These are phyloP conservation scores for Saxicola maurus DNA, from an alignment of 2,797 vertebrate species.

Conservation along the genomic window DNA sequence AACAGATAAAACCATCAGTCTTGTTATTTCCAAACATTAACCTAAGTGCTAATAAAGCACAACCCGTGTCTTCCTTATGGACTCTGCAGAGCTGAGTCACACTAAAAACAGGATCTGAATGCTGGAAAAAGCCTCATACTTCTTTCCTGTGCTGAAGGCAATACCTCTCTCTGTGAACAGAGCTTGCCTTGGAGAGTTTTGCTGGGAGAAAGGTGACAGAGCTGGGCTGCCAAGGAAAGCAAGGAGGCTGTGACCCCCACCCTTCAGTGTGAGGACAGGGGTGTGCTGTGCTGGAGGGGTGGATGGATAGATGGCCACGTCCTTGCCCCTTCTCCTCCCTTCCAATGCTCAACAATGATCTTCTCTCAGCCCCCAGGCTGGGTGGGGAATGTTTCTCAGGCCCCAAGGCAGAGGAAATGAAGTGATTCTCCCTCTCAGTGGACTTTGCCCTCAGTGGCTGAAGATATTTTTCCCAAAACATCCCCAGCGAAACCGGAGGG, in stretches of 20 bases:
- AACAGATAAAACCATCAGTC: conserved; percentile 64
- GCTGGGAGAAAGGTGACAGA: background rate
- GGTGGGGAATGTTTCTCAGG: background rate
- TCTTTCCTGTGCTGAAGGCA: conserved; percentile 23
- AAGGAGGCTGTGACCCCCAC: background rate
- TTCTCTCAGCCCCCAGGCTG: background rate
- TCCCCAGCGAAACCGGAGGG: conserved; percentile 45
- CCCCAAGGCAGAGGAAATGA: background rate
- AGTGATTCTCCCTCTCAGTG: background rate
- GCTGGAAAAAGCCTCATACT: conserved; percentile 57
- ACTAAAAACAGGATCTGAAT: conserved; percentile 54
- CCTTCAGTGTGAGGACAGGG: accelerated
- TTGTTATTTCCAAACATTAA: conserved; percentile 69
- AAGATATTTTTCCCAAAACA: conserved; percentile 58
- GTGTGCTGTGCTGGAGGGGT: background rate
- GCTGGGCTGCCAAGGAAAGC: background rate
- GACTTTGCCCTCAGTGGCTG: background rate
- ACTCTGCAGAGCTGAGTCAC: conserved; percentile 62
- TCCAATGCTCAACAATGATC: background rate
- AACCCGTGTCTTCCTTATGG: conserved; percentile 31
- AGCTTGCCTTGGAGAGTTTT: background rate
- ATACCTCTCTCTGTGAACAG: background rate
- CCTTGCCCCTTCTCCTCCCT: background rate
- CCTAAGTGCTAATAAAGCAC: conserved; percentile 65
- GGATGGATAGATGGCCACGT: background rate